Evolutionary conservation across 2,797 vertebrate species (phyloP).

Genomic region (Mionectes olivaceus): DNA sequence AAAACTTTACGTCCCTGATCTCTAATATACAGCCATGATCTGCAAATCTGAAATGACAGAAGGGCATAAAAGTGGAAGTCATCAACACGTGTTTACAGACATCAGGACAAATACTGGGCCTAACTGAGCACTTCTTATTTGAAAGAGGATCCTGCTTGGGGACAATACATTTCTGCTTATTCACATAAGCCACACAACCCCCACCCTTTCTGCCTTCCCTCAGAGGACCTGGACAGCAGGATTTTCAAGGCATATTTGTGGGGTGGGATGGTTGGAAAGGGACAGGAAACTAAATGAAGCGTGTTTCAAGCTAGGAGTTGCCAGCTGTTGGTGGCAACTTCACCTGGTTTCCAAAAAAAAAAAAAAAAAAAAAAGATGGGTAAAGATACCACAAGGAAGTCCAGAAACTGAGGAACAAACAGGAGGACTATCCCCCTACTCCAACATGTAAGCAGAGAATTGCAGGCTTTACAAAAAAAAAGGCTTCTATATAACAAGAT

Average conservation of each 20-base stretch:
- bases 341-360: background rate
- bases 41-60: conserved; percentile 82
- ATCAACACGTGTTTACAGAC: conserved; percentile 63
- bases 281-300: background rate
- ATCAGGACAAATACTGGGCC: conserved; percentile 66
- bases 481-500: background rate
- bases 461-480: conserved; percentile 2
- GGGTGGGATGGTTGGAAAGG: background rate
- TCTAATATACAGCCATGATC: conserved; percentile 93
- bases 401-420: conserved; percentile 2
- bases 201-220: conserved; percentile 56
- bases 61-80: conserved; percentile 66
- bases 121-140: conserved; percentile 42
- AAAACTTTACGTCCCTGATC: conserved; percentile 92
- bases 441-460: background rate
- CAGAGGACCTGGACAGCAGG: background rate
- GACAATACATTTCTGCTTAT: conserved; percentile 41
- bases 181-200: conserved; percentile 40
- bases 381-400: background rate
- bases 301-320: background rate
- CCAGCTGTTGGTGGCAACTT: background rate
- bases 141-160: conserved; percentile 34
- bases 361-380: background rate
- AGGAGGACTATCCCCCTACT: background rate
- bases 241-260: background rate